phyloP scores from a whole-genome alignment of 2,113 vertebrate genomes.

The Bettongia penicillata region DNA sequence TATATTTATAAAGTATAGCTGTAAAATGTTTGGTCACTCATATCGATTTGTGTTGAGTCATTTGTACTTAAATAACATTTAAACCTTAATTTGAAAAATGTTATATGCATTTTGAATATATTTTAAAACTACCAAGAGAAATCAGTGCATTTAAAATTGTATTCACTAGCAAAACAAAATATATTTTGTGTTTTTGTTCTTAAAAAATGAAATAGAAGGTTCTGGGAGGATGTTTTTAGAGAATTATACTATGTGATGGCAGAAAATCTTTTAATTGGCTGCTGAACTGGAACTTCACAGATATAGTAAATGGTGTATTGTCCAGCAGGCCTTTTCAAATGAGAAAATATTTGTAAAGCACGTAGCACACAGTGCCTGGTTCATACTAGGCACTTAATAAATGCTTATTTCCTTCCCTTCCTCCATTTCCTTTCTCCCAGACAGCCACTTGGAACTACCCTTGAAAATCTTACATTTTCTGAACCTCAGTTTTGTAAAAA shows the following conservation, averaged over 20 bases:
- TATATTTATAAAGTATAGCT: constrained; percentile 1
- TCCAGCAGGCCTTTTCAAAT: neutral
- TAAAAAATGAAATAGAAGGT: constrained; percentile 47
- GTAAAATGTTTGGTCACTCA: constrained; percentile 23
- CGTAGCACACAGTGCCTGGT: neutral
- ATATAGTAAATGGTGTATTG: neutral
- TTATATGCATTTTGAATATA: constrained; percentile 26
- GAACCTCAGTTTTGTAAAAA: constrained; percentile 5
- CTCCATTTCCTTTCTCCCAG: neutral
- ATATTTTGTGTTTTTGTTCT: constrained; percentile 30
- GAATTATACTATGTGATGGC: neutral
- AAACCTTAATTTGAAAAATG: constrained; percentile 34
- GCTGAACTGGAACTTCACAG: neutral
- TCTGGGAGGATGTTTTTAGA: neutral
- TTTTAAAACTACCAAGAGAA: constrained; percentile 28
- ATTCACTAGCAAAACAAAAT: neutral
- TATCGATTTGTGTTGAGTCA: constrained; percentile 7
- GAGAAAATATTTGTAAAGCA: neutral
- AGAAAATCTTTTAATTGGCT: neutral
- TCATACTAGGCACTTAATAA: neutral
- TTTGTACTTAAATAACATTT: constrained; percentile 40
- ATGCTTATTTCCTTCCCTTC: neutral
- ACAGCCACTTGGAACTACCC: neutral
- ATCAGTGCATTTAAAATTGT: constrained; percentile 47
- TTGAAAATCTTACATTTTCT: constrained; percentile 28